Evolutionary conservation across 2,888 invertebrate species (phyloP), one percentile per base, ranked within the genome.

Genomic region (Sphaerophoria rueppellii): DNA sequence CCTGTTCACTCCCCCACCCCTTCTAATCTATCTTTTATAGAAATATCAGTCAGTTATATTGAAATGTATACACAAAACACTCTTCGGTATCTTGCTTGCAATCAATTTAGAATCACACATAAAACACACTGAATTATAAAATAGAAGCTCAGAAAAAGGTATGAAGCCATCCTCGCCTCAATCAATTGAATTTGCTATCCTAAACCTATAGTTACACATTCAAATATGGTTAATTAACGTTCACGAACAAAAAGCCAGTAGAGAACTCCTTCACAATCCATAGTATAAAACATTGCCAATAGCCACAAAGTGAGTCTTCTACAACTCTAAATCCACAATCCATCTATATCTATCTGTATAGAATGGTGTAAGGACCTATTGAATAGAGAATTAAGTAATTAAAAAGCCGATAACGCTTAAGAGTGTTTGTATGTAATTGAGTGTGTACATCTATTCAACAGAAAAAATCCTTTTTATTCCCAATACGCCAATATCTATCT

Each of bases 361-460:
- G 24, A 24, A 24, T 24, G 24, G 24, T 24, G 24, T 24, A 16
- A 24, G 24, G 32, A 9, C 40, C 12, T 14, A 14, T 35, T 4
- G 9, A 16, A 69, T 43, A 46, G 54, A 69, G 76, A 85, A 81
- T 85, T 81, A 81, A 81, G 81, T 85, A 85, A 85, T 85, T 85
- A 76, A 85, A 85, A 85, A 85, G 80, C 82, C 79, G 81, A 85
- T 85, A 73, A 77, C 72, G 55, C 16, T 54, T 65, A 81, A 76
- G 24, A 24, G 52, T 70, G 54, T 72, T 48, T 79, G 50, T 73
- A 61, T 78, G 37, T 48, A 63, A 60, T 60, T 60, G 24, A 60
- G 60, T 61, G 54, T 73, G 50, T 43, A 14, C 16, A 54, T 60
- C 48, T 61, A 55, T 58, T 11, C 11, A 43, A 43, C 9, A 43